Percentiles rank a stretch among this genome's conserved stretches.
phyloP scores from a whole-genome alignment of 2,113 vertebrate species.

The Agapornis roseicollis region DNA sequence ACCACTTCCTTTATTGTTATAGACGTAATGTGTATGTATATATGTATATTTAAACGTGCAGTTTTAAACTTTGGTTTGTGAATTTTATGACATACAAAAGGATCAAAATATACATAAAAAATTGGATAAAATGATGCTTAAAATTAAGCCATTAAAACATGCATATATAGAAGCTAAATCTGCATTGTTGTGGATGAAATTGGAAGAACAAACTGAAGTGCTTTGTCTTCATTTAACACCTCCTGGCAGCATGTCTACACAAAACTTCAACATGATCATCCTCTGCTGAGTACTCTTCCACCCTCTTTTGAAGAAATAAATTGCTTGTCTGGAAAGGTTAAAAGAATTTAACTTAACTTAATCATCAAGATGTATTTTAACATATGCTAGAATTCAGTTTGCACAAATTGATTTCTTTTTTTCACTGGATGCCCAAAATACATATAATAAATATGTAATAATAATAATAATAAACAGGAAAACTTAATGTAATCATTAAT shows the following conservation, averaged over 20 bases:
- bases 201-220: neutral
- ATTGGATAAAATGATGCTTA: neutral
- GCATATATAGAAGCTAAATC: neutral
- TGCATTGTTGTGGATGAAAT: neutral
- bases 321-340: neutral
- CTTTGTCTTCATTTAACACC: neutral
- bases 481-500: neutral
- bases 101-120: neutral
- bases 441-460: neutral
- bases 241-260: neutral
- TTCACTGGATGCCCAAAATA: neutral
- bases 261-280: neutral
- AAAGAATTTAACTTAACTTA: constrained; percentile 2
- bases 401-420: neutral
- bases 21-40: fast-evolving
- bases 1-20: neutral
- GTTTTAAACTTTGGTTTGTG: neutral
- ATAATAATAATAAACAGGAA: neutral
- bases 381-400: neutral
- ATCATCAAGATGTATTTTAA: constrained; percentile 4
- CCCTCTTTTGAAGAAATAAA: constrained; percentile 13
- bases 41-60: neutral
- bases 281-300: neutral
- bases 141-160: neutral
- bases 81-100: neutral